Evolutionary conservation across 2,888 invertebrate species (phyloP), one percentile per base, ranked within the genome.

Genomic region (Perdita meconis): DNA sequence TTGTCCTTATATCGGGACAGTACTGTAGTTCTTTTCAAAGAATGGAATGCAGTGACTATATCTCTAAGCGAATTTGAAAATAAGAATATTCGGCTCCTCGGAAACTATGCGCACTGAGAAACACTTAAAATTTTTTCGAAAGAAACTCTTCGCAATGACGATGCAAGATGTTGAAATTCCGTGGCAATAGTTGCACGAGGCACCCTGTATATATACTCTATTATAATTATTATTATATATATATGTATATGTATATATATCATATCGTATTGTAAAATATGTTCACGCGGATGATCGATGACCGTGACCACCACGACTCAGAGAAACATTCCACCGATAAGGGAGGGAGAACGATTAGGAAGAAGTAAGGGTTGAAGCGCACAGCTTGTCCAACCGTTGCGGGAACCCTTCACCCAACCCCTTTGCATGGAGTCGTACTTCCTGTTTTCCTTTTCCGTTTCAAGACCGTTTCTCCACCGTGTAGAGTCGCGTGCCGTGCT

Each of bases 301-400:
- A 75, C 64, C 72, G 64, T 66, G 70, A 61, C 55, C 75, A 65
- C 61, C 57, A 63, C 57, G 77, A 75, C 44, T 65, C 70, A 77
- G 78, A 76, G 70, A 84, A 80, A 88, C 88, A 89, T 89, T 89
- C 88, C 88, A 78, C 75, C 70, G 51, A 40, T 34, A 51, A 65
- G 61, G 42, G 40, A 51, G 56, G 47, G 44, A 13, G 42, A 50
- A 44, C 57, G 53, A 57, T 51, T 36, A 19, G 38, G 40, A 51
- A 19, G 66, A 66, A 55, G 42, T 44, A 51, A 47, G 16, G 38
- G 40, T 57, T 56, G 57, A 47, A 10, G 72, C 34, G 70, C 66
- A 50, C 34, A 59, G 42, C 47, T 47, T 55, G 51, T 64, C 57
- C 40, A 50, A 69, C 56, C 51, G 63, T 64, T 77, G 59, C 51